Percentiles rank a stretch among this genome's conserved stretches.
These are phyloP conservation scores for Biston betularia DNA, from an alignment of 2,888 invertebrate genomes.

Conservation along the genomic window DNA sequence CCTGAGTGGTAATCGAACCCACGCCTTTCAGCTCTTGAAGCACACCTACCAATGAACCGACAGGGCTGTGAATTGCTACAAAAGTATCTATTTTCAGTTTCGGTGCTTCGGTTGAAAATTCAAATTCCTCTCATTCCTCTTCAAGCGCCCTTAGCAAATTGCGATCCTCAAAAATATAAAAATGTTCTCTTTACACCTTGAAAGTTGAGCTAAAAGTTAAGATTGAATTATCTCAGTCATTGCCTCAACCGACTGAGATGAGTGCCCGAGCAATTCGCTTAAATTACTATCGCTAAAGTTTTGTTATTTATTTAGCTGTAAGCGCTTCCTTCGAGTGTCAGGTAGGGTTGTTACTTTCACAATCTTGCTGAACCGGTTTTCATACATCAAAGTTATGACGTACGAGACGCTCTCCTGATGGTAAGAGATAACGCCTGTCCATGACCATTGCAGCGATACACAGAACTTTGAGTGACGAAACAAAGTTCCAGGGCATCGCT, in stretches of 20 bases:
- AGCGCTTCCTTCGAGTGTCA: conserved; percentile 15
- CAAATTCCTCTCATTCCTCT: not conserved
- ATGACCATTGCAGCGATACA: too few relatives aligned
- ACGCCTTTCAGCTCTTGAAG: too few relatives aligned
- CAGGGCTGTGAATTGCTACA: too few relatives aligned
- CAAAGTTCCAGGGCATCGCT: too few relatives aligned
- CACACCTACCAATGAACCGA: too few relatives aligned
- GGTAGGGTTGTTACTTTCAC: conserved; percentile 11
- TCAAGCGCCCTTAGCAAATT: not conserved
- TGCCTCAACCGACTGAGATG: conserved; percentile 12
- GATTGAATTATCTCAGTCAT: conserved; percentile 26
- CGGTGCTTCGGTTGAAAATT: not conserved
- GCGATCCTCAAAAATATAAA: conserved; percentile 4
- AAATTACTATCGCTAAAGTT: conserved; percentile 33
- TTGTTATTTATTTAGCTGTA: conserved; percentile 29
- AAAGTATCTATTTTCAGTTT: too few relatives aligned
- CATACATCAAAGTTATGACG: too few relatives aligned
- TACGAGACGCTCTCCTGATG: too few relatives aligned
- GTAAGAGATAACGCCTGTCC: too few relatives aligned
- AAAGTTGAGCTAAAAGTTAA: conserved; percentile 16
- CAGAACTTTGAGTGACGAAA: too few relatives aligned
- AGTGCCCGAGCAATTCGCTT: conserved; percentile 22
- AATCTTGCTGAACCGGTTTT: not conserved
- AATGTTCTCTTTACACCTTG: conserved; percentile 17
- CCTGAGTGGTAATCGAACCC: too few relatives aligned